These are phyloP conservation scores for Egretta garzetta DNA, from an alignment of 2,113 vertebrate genomes.

Conservation along the genomic window DNA sequence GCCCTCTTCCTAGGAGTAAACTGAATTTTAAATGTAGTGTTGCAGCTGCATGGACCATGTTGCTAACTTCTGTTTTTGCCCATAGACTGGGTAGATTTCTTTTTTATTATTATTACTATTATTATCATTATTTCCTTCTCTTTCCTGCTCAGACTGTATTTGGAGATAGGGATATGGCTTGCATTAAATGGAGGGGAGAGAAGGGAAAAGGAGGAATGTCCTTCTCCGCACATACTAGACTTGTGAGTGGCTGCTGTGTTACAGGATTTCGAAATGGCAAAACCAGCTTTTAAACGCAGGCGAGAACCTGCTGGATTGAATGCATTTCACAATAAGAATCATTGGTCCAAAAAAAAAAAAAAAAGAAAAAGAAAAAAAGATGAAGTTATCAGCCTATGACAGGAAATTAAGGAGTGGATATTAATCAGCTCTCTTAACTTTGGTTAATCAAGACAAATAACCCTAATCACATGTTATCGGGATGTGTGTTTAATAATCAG, in stretches of 20 bases:
- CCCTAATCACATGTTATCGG: not conserved
- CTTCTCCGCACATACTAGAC: slow-evolving; percentile 39
- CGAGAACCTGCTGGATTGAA: slow-evolving; percentile 27
- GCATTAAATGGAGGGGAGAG: slow-evolving; percentile 24
- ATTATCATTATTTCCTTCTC: not conserved
- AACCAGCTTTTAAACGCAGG: slow-evolving; percentile 58
- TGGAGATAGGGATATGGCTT: slow-evolving; percentile 33
- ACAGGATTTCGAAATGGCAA: slow-evolving; percentile 62
- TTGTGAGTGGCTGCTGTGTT: slow-evolving; percentile 52
- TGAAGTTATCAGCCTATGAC: slow-evolving; percentile 59
- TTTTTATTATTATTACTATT: no score
- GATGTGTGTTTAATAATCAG: not conserved
- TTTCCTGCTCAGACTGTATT: slow-evolving; percentile 39
- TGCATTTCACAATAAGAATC: slow-evolving; percentile 27
- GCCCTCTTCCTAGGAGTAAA: slow-evolving; percentile 99
- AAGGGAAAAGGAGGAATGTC: not conserved
- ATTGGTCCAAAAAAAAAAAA: not conserved
- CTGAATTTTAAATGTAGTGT: slow-evolving; percentile 97
- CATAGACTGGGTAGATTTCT: slow-evolving; percentile 60
- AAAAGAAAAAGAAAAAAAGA: not conserved
- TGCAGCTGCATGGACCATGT: slow-evolving; percentile 82
- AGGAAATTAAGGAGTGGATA: slow-evolving; percentile 53
- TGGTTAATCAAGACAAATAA: slow-evolving; percentile 39
- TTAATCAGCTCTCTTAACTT: slow-evolving; percentile 52
- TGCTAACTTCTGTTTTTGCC: slow-evolving; percentile 82